A percentile compares a stretch with the other conserved stretches of the same genome.
Evolutionary conservation across 2,888 invertebrate species (phyloP).

Genomic region (Sturmia bella): DNA sequence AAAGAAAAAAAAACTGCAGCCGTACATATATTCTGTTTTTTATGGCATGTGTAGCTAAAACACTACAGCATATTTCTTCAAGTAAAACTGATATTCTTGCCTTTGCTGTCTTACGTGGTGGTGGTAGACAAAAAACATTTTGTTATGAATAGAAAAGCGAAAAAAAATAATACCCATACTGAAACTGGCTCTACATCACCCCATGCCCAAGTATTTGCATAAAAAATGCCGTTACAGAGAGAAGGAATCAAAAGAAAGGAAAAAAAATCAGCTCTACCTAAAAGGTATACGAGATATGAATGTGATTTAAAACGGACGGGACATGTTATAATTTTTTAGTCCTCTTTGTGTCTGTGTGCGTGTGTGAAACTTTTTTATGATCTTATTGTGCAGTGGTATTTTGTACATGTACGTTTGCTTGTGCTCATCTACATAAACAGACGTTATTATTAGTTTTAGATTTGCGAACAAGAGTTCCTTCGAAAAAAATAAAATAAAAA

Average conservation of each 20-base stretch:
- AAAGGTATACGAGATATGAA: slow-evolving; percentile 67
- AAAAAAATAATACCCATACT: slow-evolving; percentile 36
- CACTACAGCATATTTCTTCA: slow-evolving; percentile 41
- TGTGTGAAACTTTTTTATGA: slow-evolving; percentile 43
- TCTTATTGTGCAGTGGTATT: slow-evolving; percentile 24
- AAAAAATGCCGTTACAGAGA: slow-evolving; percentile 81
- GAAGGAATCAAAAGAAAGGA: slow-evolving; percentile 29
- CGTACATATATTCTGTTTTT: slow-evolving; percentile 56
- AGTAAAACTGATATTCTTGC: slow-evolving; percentile 65
- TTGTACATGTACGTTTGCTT: background rate
- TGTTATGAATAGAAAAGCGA: slow-evolving; percentile 14
- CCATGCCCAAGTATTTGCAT: slow-evolving; percentile 78
- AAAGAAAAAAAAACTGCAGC: slow-evolving; percentile 58
- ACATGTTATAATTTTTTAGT: slow-evolving; percentile 72
- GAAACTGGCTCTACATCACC: slow-evolving; percentile 49
- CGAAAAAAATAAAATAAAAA: background rate
- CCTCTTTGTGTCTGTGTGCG: slow-evolving; percentile 22
- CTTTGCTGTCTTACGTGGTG: slow-evolving; percentile 62
- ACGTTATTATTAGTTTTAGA: slow-evolving; percentile 30
- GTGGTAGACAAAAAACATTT: slow-evolving; percentile 36
- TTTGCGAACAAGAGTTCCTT: background rate
- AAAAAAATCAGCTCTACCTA: slow-evolving; percentile 71
- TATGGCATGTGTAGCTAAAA: slow-evolving; percentile 72
- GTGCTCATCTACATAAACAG: slow-evolving; percentile 18
- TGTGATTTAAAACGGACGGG: slow-evolving; percentile 69